phyloP scores from a whole-genome alignment of 2,797 vertebrate genomes.

The Meda fulgida region DNA sequence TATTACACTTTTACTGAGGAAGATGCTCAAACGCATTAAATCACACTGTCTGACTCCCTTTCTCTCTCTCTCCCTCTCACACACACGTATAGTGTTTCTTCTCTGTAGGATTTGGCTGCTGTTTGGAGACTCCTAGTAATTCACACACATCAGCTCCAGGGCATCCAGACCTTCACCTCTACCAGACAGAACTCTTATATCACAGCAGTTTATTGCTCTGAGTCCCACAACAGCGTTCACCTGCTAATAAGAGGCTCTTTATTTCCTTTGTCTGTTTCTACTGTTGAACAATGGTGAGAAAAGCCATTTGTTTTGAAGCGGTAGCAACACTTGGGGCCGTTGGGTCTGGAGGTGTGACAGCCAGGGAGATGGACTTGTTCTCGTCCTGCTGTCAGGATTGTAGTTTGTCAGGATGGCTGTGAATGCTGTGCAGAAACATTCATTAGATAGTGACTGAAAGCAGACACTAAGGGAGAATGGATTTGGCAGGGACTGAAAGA shows the following conservation, averaged over 20 bases:
- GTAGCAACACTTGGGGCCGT: background rate
- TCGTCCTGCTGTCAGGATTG: too few relatives aligned
- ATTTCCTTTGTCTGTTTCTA: background rate
- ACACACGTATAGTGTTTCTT: conserved; percentile 1
- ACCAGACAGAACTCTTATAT: conserved; percentile 1
- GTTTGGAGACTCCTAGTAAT: conserved; percentile 48
- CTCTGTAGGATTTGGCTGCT: conserved; percentile 28
- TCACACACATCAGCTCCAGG: conserved; percentile 48
- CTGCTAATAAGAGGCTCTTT: conserved; percentile 22
- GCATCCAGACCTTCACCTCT: conserved; percentile 35
- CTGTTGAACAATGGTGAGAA: background rate
- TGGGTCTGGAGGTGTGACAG: background rate
- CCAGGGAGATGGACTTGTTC: too few relatives aligned
- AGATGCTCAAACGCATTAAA: conserved; percentile 13
- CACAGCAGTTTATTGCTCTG: background rate
- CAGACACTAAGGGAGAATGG: background rate
- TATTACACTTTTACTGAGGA: conserved; percentile 46
- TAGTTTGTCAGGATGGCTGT: too few relatives aligned
- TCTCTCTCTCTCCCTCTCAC: background rate
- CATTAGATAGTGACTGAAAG: background rate
- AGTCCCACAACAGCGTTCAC: conserved; percentile 7
- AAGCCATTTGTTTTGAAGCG: background rate
- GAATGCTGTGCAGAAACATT: background rate
- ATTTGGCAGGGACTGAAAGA: background rate
- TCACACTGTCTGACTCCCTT: background rate